Percentiles rank a stretch among this genome's conserved stretches.
These are phyloP conservation scores for Melanostigma gelatinosum DNA, from an alignment of 2,113 vertebrate species.

Conservation along the genomic window DNA sequence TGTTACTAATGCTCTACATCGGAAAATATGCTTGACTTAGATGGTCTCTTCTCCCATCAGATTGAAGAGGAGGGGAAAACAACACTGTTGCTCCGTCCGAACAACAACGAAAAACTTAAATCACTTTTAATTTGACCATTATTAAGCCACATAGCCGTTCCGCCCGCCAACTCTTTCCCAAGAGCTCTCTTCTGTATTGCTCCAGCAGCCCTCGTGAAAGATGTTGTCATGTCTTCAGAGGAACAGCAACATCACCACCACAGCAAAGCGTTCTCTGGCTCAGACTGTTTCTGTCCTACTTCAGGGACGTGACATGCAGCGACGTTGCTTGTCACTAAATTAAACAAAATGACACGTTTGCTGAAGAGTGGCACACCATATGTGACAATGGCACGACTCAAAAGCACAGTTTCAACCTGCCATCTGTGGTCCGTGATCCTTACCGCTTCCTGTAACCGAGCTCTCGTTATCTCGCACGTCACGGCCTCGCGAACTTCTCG, in stretches of 20 bases:
- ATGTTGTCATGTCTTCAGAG: constrained; percentile 17
- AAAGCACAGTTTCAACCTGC: not conserved
- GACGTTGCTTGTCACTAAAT: constrained; percentile 35
- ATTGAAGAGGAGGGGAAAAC: too few relatives aligned
- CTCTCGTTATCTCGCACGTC: not conserved
- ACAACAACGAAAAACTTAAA: not conserved
- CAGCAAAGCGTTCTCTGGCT: constrained; percentile 48
- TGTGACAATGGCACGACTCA: not conserved
- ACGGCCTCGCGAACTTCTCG: not conserved
- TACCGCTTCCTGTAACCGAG: constrained; percentile 2
- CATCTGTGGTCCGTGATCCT: not conserved
- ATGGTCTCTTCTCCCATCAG: not conserved
- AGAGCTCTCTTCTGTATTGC: not conserved
- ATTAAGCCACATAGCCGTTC: constrained; percentile 8
- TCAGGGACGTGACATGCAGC: not conserved
- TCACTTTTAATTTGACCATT: not conserved
- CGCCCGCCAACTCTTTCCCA: constrained; percentile 3
- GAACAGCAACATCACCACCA: constrained; percentile 6
- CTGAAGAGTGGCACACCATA: not conserved
- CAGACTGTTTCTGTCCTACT: constrained; percentile 29
- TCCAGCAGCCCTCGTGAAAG: constrained; percentile 20
- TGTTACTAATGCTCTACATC: not conserved
- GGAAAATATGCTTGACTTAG: not conserved
- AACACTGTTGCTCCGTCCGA: not conserved
- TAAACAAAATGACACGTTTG: not conserved